Percentiles rank a stretch among this genome's conserved stretches.
These are phyloP conservation scores for Narcine bancroftii DNA, from an alignment of 2,113 vertebrate genomes.

Conservation along the genomic window DNA sequence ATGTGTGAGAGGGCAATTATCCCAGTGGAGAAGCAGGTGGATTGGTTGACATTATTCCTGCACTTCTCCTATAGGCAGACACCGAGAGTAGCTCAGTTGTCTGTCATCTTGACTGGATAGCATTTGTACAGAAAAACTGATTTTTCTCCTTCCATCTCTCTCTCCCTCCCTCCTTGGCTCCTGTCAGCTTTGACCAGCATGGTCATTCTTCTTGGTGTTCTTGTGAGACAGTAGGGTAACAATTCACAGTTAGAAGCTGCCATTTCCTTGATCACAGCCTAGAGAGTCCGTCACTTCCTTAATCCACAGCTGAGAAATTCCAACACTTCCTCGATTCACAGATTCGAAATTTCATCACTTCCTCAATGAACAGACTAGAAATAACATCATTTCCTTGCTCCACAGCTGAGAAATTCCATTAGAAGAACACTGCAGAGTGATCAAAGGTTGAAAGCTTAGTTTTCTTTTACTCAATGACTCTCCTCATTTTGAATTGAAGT, in stretches of 20 bases:
- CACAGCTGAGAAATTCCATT: background rate
- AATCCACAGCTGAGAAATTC: background rate
- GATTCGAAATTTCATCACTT: background rate
- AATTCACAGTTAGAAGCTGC: background rate
- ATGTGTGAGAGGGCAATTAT: background rate
- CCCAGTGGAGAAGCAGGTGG: background rate
- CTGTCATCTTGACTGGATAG: background rate
- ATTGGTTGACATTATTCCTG: background rate
- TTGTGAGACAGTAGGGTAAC: background rate
- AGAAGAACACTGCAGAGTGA: background rate
- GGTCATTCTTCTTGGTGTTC: background rate
- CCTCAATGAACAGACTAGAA: no score
- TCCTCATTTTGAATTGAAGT: no score
- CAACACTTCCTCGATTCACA: background rate
- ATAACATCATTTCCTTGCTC: background rate
- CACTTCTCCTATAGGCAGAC: background rate
- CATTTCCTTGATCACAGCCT: background rate
- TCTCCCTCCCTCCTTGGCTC: no score
- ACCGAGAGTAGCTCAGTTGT: background rate
- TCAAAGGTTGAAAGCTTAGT: background rate
- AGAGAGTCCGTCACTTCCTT: background rate
- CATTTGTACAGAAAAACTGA: background rate
- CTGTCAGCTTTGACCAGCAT: background rate
- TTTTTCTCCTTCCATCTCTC: background rate
- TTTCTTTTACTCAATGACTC: background rate